Evolutionary conservation across 2,797 vertebrate genomes (phyloP).

Genomic region (Ctenopoma kingsleyae): DNA sequence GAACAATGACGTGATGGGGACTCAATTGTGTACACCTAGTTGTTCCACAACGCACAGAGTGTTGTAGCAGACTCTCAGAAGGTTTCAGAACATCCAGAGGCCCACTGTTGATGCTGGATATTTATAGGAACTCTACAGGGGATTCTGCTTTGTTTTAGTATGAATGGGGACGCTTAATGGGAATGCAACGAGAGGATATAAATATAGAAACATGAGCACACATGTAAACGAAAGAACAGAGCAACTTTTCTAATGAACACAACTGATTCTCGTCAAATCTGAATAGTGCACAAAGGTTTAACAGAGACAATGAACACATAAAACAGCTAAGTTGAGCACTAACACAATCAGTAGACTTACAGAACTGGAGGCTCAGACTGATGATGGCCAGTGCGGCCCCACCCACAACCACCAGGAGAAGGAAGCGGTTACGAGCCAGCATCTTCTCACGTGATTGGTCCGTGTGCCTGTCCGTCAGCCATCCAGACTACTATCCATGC

Average conservation of each 20-base stretch:
- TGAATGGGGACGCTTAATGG: conserved; percentile 46
- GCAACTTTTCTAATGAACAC: neutral
- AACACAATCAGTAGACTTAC: conserved; percentile 64
- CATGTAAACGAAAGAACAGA: neutral
- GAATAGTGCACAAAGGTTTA: neutral
- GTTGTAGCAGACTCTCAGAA: neutral
- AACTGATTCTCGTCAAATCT: neutral
- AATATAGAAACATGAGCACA: conserved; percentile 1
- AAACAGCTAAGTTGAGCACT: neutral
- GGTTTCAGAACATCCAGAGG: conserved; percentile 31
- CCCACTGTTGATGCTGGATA: conserved; percentile 38
- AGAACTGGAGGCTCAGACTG: conserved; percentile 82
- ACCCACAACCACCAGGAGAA: conserved; percentile 77
- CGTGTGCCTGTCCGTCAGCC: conserved; percentile 64
- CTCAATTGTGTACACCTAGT: conserved; percentile 28
- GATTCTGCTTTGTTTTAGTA: conserved; percentile 63
- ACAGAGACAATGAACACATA: neutral
- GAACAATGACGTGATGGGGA: conserved; percentile 59
- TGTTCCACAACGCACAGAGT: conserved; percentile 32
- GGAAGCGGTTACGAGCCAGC: conserved; percentile 82
- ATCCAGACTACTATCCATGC: conserved; percentile 59
- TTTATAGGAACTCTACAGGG: conserved; percentile 55
- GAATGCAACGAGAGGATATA: conserved; percentile 40
- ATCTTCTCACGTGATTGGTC: conserved; percentile 71
- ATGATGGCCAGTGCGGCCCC: conserved; percentile 76